Base-by-base conservation (phyloP, 2,797 vertebrate genomes). In the Melanotaenia trifasciata region DNA sequence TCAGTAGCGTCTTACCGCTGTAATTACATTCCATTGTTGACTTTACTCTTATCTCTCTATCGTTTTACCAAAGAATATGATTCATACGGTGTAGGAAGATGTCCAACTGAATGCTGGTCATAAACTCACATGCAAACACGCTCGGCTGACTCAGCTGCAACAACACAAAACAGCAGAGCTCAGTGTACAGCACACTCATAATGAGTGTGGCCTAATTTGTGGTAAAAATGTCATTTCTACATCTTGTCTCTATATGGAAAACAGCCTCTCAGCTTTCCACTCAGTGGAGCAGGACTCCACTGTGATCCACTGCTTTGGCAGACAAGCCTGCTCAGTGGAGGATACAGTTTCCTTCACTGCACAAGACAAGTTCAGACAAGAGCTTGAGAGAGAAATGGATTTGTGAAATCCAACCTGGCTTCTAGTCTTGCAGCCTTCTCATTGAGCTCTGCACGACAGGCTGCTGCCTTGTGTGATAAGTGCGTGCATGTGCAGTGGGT, bases 341-440 rank as follows among this genome's bases (percentile, higher is more conserved):
- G 89, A 92, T 91, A 78, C 63, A 30, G 87, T 93, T 93, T 91
- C 91, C 86, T 80, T 56, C 53, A 64, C 74, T 67, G 63, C 67
- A 70, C 61, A 65, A 78, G 84, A 64, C 89, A 80, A 81, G 86
- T 81, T 76, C 78, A 81, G 91, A 94, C 91, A 89, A 86, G 85
- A 83, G 71, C 51, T 64, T 62, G 73, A 61, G 73, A 70, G 76
- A 84, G 80, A 85, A 88, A 89, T 85, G 76, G 87, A 90, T 90
- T 89, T 91, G 86, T 89, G 93, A 92, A 93, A 94, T 86, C 57
- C 32, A 76, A 93, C 67, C 86, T 70, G 68, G 76, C 84, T 77
- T 85, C 86, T 89, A 70, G 57, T 71, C 61, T 80, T 83, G 66
- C 72, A 71, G 75, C 5, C 70, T 64, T 47, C 62, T 74, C 71